Evolutionary conservation across 2,113 vertebrate species (phyloP).

Genomic region (Struthidea cinerea): DNA sequence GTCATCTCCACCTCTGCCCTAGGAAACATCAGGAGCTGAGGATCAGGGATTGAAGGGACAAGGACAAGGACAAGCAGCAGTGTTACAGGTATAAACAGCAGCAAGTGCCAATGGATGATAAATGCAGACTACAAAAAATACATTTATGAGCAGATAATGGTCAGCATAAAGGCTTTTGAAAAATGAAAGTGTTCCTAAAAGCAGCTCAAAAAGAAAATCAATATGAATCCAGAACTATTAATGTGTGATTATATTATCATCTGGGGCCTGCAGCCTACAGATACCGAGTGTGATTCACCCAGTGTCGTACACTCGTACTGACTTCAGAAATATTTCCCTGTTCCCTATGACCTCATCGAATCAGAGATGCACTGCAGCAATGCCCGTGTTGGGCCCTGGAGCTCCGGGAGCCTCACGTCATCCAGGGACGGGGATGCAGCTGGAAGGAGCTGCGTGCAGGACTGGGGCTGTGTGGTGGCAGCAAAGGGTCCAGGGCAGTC

Average conservation of each 20-base stretch:
- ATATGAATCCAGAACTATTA: not conserved
- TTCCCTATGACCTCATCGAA: not conserved
- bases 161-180: not conserved
- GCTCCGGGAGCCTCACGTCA: not conserved
- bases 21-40: not conserved
- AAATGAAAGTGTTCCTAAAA: not conserved
- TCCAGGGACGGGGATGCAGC: not conserved
- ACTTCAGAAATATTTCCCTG: not conserved
- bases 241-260: not conserved
- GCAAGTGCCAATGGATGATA: not conserved
- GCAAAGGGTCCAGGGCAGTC: not conserved
- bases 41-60: not conserved
- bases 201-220: not conserved
- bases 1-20: not conserved
- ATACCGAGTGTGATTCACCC: not conserved
- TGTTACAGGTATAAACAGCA: not conserved
- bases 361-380: slow-evolving; percentile 5
- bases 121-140: not conserved
- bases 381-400: not conserved
- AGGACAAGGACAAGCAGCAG: not conserved
- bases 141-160: not conserved
- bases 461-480: not conserved
- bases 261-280: not conserved
- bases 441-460: not conserved
- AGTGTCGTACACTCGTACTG: not conserved